phyloP scores from a whole-genome alignment of 2,113 vertebrate genomes.

The Sebastes schlegelii region DNA sequence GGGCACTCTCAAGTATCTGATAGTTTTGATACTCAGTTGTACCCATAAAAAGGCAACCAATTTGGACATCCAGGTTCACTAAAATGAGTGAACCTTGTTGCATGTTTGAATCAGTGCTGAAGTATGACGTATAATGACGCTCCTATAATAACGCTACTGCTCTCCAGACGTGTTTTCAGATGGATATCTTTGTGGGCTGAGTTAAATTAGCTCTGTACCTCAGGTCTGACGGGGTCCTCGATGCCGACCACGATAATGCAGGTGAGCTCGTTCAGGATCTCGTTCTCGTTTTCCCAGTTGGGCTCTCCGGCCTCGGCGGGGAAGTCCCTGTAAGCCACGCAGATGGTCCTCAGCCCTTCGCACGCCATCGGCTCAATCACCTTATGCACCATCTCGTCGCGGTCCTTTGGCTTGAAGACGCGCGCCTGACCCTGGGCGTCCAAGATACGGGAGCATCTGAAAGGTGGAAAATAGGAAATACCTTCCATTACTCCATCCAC shows the following conservation, averaged over 20 bases:
- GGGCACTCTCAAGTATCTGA: background rate
- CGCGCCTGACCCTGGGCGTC: constrained; percentile 86
- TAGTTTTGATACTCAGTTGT: background rate
- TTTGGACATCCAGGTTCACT: background rate
- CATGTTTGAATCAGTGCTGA: background rate
- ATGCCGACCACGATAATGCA: constrained; percentile 95
- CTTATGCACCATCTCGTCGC: constrained; percentile 93
- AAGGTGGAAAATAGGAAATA: background rate
- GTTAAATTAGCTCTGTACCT: constrained; percentile 82
- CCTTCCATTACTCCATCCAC: background rate
- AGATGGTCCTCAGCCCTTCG: constrained; percentile 94
- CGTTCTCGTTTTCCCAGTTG: constrained; percentile 90
- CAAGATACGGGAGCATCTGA: constrained; percentile 92
- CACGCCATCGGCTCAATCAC: constrained; percentile 98
- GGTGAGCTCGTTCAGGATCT: constrained; percentile 91
- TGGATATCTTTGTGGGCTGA: background rate
- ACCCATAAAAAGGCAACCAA: background rate
- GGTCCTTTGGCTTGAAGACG: constrained; percentile 90
- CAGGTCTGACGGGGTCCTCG: constrained; percentile 95
- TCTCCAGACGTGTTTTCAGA: background rate
- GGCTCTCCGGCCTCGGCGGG: constrained; percentile 83
- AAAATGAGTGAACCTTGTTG: background rate
- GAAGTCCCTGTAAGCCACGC: constrained; percentile 94
- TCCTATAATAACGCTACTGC: background rate
- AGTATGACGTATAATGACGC: background rate